Conservation (phyloP, 37 sponge, comb jelly and placozoan species). For the Ephydatia muelleri region DNA sequence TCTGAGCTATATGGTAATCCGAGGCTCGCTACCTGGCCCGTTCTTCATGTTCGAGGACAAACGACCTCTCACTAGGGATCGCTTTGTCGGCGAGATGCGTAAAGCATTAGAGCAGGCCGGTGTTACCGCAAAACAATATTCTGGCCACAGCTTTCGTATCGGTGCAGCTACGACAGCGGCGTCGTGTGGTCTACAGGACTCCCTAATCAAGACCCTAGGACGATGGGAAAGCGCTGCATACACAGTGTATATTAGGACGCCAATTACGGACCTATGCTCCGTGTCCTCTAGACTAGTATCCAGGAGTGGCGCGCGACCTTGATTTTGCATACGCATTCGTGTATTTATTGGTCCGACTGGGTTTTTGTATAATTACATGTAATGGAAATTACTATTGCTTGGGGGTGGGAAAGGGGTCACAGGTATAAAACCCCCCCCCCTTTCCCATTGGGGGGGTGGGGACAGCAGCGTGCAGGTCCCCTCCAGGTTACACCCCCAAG, state of each 20-base stretch:
- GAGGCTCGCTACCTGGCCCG: neutral
- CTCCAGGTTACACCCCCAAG: no score
- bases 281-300: no score
- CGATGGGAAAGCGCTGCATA: constrained; percentile 34
- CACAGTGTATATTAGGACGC: neutral
- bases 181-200: constrained; percentile 15
- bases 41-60: neutral
- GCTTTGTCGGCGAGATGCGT: constrained; percentile 6
- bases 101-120: neutral
- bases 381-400: no score
- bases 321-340: no score
- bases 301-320: no score
- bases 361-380: no score
- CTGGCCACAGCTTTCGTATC: constrained; percentile 31
- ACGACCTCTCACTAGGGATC: neutral
- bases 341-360: no score
- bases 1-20: neutral
- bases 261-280: no score
- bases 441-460: no score
- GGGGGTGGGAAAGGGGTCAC: no score
- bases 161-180: constrained; percentile 34
- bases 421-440: no score
- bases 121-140: neutral
- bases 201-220: constrained; percentile 17
- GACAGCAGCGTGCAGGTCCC: no score